Percentiles rank a stretch among this genome's conserved stretches.
Conservation (phyloP, 2,797 vertebrate genomes). For the Mionectes olivaceus region DNA sequence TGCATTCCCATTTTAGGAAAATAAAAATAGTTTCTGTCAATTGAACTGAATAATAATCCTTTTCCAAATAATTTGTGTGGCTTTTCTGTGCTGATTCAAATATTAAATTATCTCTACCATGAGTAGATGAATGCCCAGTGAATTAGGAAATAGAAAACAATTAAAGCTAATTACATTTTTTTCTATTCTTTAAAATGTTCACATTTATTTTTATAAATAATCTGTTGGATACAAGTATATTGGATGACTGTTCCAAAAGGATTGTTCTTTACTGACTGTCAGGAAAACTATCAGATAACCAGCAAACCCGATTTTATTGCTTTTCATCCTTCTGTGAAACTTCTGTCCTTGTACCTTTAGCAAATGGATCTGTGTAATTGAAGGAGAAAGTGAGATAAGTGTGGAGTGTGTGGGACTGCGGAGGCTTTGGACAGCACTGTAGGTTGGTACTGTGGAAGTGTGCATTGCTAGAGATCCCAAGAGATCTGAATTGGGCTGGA, state of each 20-base stretch:
- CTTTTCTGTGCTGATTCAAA: background rate
- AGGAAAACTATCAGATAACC: background rate
- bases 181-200: background rate
- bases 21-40: background rate
- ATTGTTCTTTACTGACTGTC: background rate
- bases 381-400: background rate
- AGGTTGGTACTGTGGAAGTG: fast-evolving
- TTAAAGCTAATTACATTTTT: background rate
- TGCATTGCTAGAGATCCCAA: background rate
- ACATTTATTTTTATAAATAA: background rate
- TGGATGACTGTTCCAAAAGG: background rate
- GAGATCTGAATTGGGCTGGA: background rate
- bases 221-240: background rate
- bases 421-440: background rate
- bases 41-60: background rate
- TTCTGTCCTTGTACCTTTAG: background rate
- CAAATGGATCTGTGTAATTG: background rate
- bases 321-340: background rate
- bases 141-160: background rate
- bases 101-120: background rate
- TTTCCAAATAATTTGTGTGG: background rate
- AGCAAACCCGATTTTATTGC: background rate
- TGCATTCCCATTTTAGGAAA: background rate
- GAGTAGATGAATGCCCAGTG: background rate
- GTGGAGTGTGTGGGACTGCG: background rate